Percentiles rank a stretch among this genome's conserved stretches.
Conservation (phyloP, 2,113 vertebrate species). For the Haliaeetus leucogaster region DNA sequence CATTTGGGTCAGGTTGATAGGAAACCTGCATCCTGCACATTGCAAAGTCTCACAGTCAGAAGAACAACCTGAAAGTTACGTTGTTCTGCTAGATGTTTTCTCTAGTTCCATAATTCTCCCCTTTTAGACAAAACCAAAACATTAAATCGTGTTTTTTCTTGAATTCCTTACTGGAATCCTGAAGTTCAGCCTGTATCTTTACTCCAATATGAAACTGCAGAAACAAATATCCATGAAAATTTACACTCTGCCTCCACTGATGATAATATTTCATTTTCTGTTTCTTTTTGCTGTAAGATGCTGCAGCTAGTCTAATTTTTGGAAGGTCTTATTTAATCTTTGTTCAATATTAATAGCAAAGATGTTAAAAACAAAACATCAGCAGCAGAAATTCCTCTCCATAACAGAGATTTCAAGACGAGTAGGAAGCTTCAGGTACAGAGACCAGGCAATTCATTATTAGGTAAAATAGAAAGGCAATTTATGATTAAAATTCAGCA, state of each 20-base stretch:
- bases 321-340: not conserved
- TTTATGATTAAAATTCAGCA: not conserved
- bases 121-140: not conserved
- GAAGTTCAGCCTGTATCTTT: not conserved
- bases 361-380: not conserved
- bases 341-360: not conserved
- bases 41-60: not conserved
- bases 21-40: not conserved
- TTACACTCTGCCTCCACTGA: not conserved
- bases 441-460: not conserved
- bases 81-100: not conserved
- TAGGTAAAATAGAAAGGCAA: not conserved
- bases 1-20: not conserved
- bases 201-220: not conserved
- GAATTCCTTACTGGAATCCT: not conserved
- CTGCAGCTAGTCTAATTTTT: not conserved
- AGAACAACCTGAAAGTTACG: not conserved
- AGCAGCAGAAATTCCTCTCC: not conserved
- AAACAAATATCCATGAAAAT: not conserved
- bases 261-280: not conserved
- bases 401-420: not conserved
- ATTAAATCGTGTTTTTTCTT: not conserved
- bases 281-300: not conserved
- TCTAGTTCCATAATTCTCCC: not conserved
- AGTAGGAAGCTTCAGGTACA: not conserved